Conservation (phyloP, 2,797 vertebrate genomes). For the Pipistrellus pipistrellus region DNA sequence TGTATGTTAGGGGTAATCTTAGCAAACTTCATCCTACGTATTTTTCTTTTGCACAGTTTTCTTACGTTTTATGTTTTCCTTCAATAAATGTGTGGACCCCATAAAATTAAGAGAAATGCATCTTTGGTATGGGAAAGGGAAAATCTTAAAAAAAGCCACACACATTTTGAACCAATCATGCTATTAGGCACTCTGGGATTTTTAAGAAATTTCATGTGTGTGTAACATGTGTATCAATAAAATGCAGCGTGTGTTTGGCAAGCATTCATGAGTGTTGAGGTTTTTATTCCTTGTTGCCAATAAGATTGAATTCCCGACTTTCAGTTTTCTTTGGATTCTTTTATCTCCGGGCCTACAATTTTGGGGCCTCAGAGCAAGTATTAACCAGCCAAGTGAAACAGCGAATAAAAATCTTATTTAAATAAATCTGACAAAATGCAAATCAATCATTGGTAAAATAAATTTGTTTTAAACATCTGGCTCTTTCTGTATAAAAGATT, state of each 20-base stretch:
- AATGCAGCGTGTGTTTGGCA: neutral
- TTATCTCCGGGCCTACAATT: neutral
- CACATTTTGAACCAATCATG: neutral
- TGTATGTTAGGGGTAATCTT: neutral
- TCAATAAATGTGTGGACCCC: neutral
- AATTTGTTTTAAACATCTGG: neutral
- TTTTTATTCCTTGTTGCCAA: neutral
- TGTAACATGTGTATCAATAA: neutral
- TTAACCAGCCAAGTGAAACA: neutral
- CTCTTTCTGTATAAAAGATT: neutral
- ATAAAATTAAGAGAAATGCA: neutral
- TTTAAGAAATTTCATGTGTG: neutral
- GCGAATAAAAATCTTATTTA: neutral
- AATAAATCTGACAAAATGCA: neutral
- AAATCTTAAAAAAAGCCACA: neutral
- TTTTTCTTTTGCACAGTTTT: slow-evolving; percentile 11
- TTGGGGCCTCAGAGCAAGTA: neutral
- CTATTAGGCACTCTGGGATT: slow-evolving; percentile 4
- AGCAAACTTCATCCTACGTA: slow-evolving; percentile 62
- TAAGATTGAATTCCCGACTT: neutral
- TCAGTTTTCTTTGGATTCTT: slow-evolving; percentile 17
- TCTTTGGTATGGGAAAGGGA: neutral
- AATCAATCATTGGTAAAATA: neutral
- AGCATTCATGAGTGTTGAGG: neutral
- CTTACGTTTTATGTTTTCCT: slow-evolving; percentile 44